These are phyloP conservation scores for Ecdyonurus torrentis DNA, from an alignment of 2,888 invertebrate species.

Conservation along the genomic window DNA sequence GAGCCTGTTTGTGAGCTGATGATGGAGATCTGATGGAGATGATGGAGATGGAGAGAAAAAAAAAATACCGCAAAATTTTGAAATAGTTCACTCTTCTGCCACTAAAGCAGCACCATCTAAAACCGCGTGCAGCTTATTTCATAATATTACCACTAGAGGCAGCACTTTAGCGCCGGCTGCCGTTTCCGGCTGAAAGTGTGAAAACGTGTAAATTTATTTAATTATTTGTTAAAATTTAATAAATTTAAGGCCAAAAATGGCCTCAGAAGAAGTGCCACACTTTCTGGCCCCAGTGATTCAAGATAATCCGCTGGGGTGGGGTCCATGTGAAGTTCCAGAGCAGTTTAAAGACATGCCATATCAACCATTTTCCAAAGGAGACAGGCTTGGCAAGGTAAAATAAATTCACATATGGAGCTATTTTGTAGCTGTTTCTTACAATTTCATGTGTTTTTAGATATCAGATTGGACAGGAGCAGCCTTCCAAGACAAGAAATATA, in stretches of 20 bases:
- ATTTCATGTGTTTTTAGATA: conserved; percentile 29
- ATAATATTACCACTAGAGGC: not conserved
- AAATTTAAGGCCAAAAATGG: not conserved
- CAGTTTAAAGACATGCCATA: conserved; percentile 95
- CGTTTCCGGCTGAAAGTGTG: not conserved
- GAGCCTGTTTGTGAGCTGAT: too few relatives aligned
- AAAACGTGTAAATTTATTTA: not conserved
- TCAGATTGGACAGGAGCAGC: conserved; percentile 96
- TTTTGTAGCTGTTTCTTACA: not conserved
- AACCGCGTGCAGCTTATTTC: not conserved
- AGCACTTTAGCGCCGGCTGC: not conserved
- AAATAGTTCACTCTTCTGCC: not conserved
- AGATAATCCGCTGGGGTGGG: conserved; percentile 88
- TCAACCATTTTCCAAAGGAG: conserved; percentile 97
- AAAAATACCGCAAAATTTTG: not conserved
- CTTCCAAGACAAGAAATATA: conserved; percentile 84
- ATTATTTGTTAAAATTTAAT: not conserved
- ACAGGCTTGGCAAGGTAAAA: conserved; percentile 86
- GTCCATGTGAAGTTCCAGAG: conserved; percentile 86
- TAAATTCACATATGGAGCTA: not conserved
- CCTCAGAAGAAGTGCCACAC: conserved; percentile 33
- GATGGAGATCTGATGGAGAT: too few relatives aligned
- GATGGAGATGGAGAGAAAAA: too few relatives aligned
- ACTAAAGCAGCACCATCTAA: not conserved
- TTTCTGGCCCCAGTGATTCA: conserved; percentile 60